Evolutionary conservation across 2,888 invertebrate species (phyloP), one percentile per base, ranked within the genome.

Genomic region (Drosophila emarginata): DNA sequence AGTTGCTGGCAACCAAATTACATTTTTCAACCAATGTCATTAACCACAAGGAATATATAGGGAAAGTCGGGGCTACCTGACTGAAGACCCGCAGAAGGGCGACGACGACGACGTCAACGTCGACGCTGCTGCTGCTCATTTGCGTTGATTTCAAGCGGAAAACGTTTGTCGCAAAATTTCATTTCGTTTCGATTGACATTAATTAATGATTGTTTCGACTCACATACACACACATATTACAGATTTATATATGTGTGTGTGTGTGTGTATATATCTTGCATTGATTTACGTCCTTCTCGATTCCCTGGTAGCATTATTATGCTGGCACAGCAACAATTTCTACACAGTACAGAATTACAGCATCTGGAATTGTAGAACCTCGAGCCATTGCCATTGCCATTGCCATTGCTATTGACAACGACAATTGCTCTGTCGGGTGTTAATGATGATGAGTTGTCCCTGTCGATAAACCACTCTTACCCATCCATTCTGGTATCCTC

Each of bases 141-240:
- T 83, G 72, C 82, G 78, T 81, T 84, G 81, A 81, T 84, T 84
- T 74, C 80, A 71, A 76, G 79, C 82, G 82, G 80, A 83, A 83
- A 83, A 80, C 84, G 82, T 83, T 83, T 84, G 82, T 84, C 82
- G 82, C 80, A 80, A 83, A 83, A 82, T 84, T 83, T 83, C 79
- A 84, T 83, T 82, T 81, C 76, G 65, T 74, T 82, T 87, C 80
- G 87, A 85, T 85, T 86, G 85, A 85, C 85, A 85, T 86, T 86
- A 86, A 86, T 86, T 87, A 86, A 86, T 86, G 85, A 86, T 86
- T 86, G 81, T 84, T 85, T 76, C 85, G 69, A 79, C 69, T 68
- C 72, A 67, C 73, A 78, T 64, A 77, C 71, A 78, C 54, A 70
- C 62, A 67, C 67, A 69, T 39, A 45, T 45, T 45, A 45, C 21